phyloP scores from a whole-genome alignment of 2,797 vertebrate genomes.

The Zalophus californianus region DNA sequence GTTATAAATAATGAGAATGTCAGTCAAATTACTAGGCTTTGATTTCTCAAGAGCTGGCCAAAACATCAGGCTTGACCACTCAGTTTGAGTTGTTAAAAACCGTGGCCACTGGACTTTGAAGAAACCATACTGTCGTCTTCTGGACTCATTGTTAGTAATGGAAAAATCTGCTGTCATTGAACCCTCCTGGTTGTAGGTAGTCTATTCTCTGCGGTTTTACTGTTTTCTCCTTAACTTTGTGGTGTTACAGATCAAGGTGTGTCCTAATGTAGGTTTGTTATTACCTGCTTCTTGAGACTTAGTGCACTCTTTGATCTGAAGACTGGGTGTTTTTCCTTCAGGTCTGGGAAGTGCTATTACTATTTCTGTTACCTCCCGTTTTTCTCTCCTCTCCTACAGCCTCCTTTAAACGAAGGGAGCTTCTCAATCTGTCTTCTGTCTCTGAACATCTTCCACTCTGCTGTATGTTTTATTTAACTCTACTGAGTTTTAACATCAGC shows the following conservation, averaged over 20 bases:
- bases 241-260: neutral
- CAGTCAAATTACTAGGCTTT: neutral
- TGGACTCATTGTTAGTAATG: neutral
- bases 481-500: neutral
- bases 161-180: neutral
- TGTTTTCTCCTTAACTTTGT: neutral
- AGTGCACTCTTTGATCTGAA: neutral
- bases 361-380: neutral
- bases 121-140: neutral
- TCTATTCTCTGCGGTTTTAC: neutral
- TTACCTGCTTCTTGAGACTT: neutral
- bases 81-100: neutral
- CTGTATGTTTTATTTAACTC: neutral
- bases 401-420: neutral
- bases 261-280: neutral
- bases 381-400: neutral
- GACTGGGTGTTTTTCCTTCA: neutral
- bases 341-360: neutral
- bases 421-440: neutral
- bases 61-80: neutral
- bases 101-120: neutral
- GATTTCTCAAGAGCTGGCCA: neutral
- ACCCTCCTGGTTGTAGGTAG: neutral
- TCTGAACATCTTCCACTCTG: neutral
- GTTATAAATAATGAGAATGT: neutral